phyloP scores from a whole-genome alignment of 2,888 invertebrate genomes.

The Schizotus pectinicornis region DNA sequence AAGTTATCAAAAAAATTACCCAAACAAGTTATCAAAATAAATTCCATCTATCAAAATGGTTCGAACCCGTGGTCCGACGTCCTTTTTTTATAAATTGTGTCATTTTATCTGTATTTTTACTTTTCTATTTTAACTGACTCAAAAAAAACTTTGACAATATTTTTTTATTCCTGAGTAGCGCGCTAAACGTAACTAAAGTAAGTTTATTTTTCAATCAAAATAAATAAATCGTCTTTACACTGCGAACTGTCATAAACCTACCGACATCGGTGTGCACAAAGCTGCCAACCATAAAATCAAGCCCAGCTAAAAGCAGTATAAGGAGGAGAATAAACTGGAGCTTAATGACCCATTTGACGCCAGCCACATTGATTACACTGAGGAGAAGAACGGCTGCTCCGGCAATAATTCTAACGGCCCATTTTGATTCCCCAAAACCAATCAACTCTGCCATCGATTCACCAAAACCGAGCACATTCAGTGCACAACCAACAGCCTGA shows the following conservation, averaged over 20 bases:
- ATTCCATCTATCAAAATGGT: too few species aligned
- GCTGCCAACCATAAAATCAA: constrained; percentile 94
- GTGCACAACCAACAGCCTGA: constrained; percentile 93
- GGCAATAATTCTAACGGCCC: constrained; percentile 88
- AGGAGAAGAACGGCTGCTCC: constrained; percentile 85
- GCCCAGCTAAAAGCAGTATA: constrained; percentile 84
- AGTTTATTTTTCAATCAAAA: too few species aligned
- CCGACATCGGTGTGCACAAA: constrained; percentile 78
- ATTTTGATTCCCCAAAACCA: constrained; percentile 70
- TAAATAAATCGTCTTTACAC: too few species aligned
- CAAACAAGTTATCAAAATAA: too few species aligned
- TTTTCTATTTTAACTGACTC: too few species aligned
- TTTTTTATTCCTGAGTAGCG: too few species aligned
- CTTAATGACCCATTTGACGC: constrained; percentile 98
- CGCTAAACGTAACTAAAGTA: too few species aligned
- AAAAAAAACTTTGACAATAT: too few species aligned
- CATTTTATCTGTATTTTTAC: too few species aligned
- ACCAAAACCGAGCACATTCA: constrained; percentile 96
- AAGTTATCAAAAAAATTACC: too few species aligned
- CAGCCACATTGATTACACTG: constrained; percentile 91
- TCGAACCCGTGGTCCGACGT: too few species aligned
- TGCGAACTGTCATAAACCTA: constrained; percentile 56
- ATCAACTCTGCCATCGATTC: constrained; percentile 92
- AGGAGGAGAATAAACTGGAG: constrained; percentile 88
- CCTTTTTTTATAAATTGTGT: too few species aligned